Base-by-base conservation (phyloP, 2,113 vertebrate genomes). In the Scatophagus argus region DNA sequence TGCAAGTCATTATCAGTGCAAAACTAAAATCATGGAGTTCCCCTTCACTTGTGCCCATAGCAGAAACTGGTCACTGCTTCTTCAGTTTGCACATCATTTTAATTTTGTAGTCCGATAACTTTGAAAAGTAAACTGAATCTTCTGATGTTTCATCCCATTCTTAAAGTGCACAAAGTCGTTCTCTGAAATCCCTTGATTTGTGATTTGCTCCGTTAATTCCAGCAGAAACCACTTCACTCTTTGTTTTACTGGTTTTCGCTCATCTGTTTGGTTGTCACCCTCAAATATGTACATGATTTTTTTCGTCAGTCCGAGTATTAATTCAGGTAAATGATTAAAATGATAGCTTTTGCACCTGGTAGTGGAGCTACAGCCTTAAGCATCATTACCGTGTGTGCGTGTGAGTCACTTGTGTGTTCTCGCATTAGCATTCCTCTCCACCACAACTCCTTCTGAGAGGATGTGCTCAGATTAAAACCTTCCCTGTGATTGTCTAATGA, bases 381-480 rank as follows among this genome's bases (percentile, higher is more conserved):
- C 7, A 10, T 13, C 23, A 27, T 70, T 8, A 21, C 7, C 58
- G 31, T n/a, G 41, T 23, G 12, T 31, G 39, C n/a, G 46, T 4
- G 59, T n/a, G 46, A 8, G 39, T 46, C 70, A 63, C 60, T 61
- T 44, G 62, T 75, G 62, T 74, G 38, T 70, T 59, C 4, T 19
- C 38, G 43, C 41, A 76, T 59, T 21, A 58, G 54, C 52, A 52
- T 83, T 82, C 38, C 31, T 74, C 55, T 58, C 55, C 11, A 39
- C 60, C 39, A 19, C 63, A 56, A 8, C 27, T 54, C 46, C 43
- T 38, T 63, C 41, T 60, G 23, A 69, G 34, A 46, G 16, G 49
- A 77, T 83, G 66, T 59, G 27, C 17, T 51, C 19, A 21, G 19
- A 82, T 69, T 39, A 58, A 72, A 86, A 51, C 46, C 51, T 23